These are phyloP conservation scores for Anthonomus grandis DNA, from an alignment of 1,140 invertebrate genomes.

Conservation along the genomic window DNA sequence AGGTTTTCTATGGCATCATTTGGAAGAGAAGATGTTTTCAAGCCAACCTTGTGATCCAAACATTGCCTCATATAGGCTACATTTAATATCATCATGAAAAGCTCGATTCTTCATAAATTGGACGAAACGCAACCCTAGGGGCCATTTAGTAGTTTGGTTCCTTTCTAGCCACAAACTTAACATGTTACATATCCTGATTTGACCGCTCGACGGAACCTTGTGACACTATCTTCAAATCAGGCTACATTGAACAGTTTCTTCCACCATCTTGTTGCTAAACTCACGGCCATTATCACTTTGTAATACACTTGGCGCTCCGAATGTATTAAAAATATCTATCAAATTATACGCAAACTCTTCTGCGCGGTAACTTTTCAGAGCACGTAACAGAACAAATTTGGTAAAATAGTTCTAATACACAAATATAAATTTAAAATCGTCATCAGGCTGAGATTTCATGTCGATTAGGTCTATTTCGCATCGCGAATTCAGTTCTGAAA, in stretches of 20 bases:
- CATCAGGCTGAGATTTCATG: constrained; percentile 23
- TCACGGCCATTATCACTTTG: constrained; percentile 40
- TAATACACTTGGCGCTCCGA: constrained; percentile 39
- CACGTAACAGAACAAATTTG: constrained; percentile 43
- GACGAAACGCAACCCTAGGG: constrained; percentile 29
- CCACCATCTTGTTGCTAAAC: constrained; percentile 43
- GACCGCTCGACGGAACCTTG: constrained; percentile 29
- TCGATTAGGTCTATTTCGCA: constrained; percentile 44
- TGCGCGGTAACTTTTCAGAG: constrained; percentile 32
- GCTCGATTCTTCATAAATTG: constrained; percentile 43
- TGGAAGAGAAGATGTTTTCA: constrained; percentile 18
- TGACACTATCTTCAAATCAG: constrained; percentile 32
- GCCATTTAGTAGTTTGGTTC: constrained; percentile 26
- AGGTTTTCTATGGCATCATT: constrained; percentile 12
- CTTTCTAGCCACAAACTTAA: constrained; percentile 32
- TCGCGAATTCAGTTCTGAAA: constrained; percentile 34
- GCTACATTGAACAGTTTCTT: constrained; percentile 39
- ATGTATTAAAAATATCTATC: constrained; percentile 15
- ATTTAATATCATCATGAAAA: constrained; percentile 35
- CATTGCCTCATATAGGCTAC: constrained; percentile 37
- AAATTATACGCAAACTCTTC: constrained; percentile 21
- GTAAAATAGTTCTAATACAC: constrained; percentile 49
- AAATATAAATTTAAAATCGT: constrained; percentile 39
- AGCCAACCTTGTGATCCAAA: constrained; percentile 37
- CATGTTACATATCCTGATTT: constrained; percentile 36